Conservation (phyloP, 2,797 vertebrate species). For the Lepus oiostolus region DNA sequence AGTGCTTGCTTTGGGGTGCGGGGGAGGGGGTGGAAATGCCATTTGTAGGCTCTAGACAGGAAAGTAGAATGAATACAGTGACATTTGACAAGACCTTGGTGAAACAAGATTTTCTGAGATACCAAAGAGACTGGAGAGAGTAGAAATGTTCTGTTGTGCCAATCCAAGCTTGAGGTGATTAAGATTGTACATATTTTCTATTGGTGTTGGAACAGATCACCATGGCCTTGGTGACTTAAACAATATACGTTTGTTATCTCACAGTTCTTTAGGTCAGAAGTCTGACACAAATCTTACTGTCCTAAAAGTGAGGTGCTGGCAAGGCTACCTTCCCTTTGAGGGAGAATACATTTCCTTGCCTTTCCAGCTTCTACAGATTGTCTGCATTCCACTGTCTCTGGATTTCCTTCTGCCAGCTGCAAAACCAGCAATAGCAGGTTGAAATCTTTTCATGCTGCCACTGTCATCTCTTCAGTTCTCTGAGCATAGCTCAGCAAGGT, state of each 20-base stretch:
- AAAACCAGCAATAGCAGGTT: background rate
- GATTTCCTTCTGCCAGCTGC: background rate
- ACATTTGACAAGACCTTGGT: background rate
- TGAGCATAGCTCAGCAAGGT: background rate
- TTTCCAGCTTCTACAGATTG: background rate
- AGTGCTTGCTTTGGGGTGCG: background rate
- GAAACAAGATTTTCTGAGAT: background rate
- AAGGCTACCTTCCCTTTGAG: background rate
- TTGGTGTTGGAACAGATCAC: background rate
- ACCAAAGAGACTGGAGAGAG: background rate
- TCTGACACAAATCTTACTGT: background rate
- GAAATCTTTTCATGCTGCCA: background rate
- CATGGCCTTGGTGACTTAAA: background rate
- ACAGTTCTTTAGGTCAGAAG: background rate
- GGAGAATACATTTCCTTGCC: background rate
- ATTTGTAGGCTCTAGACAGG: background rate
- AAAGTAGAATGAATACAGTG: background rate
- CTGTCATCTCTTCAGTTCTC: background rate
- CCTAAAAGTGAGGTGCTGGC: background rate
- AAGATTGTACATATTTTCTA: background rate
- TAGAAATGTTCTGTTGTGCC: background rate
- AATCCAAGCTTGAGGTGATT: conserved; percentile 1
- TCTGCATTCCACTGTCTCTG: background rate
- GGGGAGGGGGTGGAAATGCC: background rate
- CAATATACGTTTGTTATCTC: background rate